Percentiles rank a stretch among this genome's conserved stretches.
Evolutionary conservation across 2,113 vertebrate species (phyloP).

Genomic region (Cyprinodon tularosa): DNA sequence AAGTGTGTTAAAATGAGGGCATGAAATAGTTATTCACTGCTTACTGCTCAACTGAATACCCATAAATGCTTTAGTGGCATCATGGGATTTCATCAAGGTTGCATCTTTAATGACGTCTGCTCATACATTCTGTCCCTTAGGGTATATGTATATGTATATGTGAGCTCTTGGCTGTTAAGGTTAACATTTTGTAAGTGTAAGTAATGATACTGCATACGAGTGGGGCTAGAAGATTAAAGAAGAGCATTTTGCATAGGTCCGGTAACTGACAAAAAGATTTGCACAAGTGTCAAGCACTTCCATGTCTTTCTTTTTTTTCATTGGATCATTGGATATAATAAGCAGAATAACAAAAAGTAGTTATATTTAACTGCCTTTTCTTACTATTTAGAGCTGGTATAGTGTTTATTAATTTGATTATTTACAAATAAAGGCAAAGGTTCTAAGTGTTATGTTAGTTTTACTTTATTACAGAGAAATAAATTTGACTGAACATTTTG

Average conservation of each 20-base stretch:
- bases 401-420: background rate
- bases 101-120: constrained; percentile 37
- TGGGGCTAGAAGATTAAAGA: constrained; percentile 14
- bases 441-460: background rate
- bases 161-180: constrained; percentile 6
- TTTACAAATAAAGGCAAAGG: background rate
- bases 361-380: background rate
- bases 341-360: background rate
- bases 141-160: background rate
- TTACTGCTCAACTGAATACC: constrained; percentile 53
- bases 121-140: constrained; percentile 41
- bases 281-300: too few relatives aligned
- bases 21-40: constrained; percentile 32
- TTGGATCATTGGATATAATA: too few relatives aligned
- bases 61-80: constrained; percentile 55
- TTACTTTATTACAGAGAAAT: background rate
- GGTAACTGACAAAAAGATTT: background rate
- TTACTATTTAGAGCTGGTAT: background rate
- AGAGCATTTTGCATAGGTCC: constrained; percentile 14
- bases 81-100: constrained; percentile 52
- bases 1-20: constrained; percentile 25
- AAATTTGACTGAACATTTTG: background rate
- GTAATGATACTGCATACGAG: background rate
- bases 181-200: constrained; percentile 16
- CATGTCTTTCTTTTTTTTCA: too few relatives aligned